Conservation (phyloP, 2,113 vertebrate species). For the Agapornis roseicollis region DNA sequence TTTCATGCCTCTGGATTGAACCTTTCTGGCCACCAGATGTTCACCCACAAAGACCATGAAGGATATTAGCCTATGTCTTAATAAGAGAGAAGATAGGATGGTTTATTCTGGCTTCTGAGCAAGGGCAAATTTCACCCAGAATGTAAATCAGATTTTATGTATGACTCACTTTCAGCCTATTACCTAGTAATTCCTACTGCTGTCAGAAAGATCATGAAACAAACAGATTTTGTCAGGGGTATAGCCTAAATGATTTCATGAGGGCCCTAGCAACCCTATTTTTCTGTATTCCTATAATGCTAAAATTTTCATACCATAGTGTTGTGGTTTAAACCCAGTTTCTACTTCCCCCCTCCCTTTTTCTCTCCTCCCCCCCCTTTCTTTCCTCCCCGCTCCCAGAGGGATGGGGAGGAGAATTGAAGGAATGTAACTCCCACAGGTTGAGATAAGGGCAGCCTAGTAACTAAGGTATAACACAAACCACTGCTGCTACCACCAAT, state of each 20-base stretch:
- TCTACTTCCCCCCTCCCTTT: too few relatives aligned
- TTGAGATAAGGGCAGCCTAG: too few relatives aligned
- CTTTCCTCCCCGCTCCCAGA: too few relatives aligned
- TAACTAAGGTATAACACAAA: too few relatives aligned
- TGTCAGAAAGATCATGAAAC: not conserved
- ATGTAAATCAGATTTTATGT: not conserved
- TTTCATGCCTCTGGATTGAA: not conserved
- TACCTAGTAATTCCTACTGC: not conserved
- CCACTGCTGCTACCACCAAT: too few relatives aligned
- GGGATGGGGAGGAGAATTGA: too few relatives aligned
- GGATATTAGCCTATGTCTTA: not conserved
- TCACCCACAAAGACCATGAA: not conserved
- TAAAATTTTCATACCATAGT: not conserved
- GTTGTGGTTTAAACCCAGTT: too few relatives aligned
- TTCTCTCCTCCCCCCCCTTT: too few relatives aligned
- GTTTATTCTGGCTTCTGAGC: not conserved
- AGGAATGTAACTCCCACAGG: too few relatives aligned
- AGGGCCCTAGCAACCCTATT: not conserved
- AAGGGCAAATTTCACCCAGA: not conserved
- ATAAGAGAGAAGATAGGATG: not conserved
- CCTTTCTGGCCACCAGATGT: not conserved
- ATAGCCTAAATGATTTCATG: not conserved
- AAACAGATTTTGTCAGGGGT: not conserved
- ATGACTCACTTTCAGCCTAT: not conserved
- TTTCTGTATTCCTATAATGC: not conserved